phyloP scores from a whole-genome alignment of 1,140 invertebrate species.

The Musca vetustissima region DNA sequence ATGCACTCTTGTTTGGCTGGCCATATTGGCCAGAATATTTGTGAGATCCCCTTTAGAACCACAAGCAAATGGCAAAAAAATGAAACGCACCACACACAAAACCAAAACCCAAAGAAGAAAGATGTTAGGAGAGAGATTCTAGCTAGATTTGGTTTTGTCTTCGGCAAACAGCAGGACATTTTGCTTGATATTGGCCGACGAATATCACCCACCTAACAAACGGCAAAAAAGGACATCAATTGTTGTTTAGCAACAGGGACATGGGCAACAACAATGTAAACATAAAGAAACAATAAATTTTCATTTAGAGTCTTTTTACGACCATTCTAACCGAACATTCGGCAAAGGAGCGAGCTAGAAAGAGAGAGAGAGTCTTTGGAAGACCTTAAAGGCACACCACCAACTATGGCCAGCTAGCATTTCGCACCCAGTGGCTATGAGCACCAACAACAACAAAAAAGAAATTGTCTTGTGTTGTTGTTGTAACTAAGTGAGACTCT shows the following conservation, averaged over 20 bases:
- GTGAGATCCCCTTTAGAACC: not conserved
- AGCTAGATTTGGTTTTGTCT: not conserved
- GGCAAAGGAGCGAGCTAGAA: too few relatives aligned
- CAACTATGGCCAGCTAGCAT: not conserved
- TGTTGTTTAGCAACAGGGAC: not conserved
- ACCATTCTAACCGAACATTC: not conserved
- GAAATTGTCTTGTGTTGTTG: too few relatives aligned
- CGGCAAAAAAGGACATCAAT: slow-evolving; percentile 13
- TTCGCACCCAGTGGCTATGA: slow-evolving; percentile 14
- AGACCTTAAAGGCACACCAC: not conserved
- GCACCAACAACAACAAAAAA: slow-evolving; percentile 5
- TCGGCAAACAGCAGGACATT: slow-evolving; percentile 23
- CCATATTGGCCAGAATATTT: slow-evolving; percentile 8
- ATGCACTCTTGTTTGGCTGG: slow-evolving; percentile 14
- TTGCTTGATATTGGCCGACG: slow-evolving; percentile 28
- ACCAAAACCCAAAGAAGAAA: not conserved
- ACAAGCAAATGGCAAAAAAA: too few relatives aligned
- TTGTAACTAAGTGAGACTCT: too few relatives aligned
- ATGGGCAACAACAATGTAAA: slow-evolving; percentile 7
- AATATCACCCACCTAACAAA: slow-evolving; percentile 23
- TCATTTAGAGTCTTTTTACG: slow-evolving; percentile 12
- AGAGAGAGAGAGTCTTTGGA: not conserved
- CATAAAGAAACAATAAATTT: slow-evolving; percentile 5
- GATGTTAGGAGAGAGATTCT: not conserved
- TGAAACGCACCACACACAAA: too few relatives aligned